phyloP scores from a whole-genome alignment of 2,797 vertebrate genomes.

The Aeoliscus strigatus region DNA sequence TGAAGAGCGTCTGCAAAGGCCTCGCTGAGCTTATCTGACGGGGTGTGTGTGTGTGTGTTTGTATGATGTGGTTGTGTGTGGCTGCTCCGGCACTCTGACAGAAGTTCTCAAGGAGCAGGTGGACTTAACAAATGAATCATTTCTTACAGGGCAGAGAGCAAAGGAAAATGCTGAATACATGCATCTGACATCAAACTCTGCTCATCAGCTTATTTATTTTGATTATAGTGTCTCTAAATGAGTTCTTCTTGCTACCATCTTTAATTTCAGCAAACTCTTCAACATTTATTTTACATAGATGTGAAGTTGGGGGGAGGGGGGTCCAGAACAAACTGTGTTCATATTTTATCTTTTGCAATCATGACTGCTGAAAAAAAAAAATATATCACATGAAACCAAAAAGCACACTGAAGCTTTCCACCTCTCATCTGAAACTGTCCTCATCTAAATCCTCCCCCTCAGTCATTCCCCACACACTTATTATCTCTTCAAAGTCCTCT shows the following conservation, averaged over 20 bases:
- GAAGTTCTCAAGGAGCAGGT: slow-evolving; percentile 45
- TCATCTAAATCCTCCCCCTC: slow-evolving; percentile 17
- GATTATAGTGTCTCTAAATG: too few species aligned
- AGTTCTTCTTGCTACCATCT: too few species aligned
- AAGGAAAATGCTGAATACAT: neutral
- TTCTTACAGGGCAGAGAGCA: slow-evolving; percentile 7
- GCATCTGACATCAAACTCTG: too few species aligned
- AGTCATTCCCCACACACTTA: slow-evolving; percentile 19
- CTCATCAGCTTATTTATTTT: too few species aligned
- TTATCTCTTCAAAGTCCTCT: slow-evolving; percentile 42
- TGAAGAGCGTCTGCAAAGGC: slow-evolving; percentile 62
- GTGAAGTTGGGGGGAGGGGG: too few species aligned
- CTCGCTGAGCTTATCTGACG: slow-evolving; percentile 70
- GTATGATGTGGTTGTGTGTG: slow-evolving; percentile 17
- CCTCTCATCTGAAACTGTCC: slow-evolving; percentile 18
- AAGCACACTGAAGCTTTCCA: neutral
- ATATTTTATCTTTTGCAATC: neutral
- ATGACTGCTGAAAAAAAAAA: neutral
- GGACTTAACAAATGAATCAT: slow-evolving; percentile 6
- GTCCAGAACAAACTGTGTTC: too few species aligned
- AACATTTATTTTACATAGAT: too few species aligned
- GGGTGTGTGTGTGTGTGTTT: slow-evolving; percentile 31
- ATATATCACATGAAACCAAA: neutral
- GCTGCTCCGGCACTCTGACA: slow-evolving; percentile 16
- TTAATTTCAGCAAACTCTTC: too few species aligned